Conservation (phyloP, 1,140 invertebrate species). For the Zaprionus vittiger region DNA sequence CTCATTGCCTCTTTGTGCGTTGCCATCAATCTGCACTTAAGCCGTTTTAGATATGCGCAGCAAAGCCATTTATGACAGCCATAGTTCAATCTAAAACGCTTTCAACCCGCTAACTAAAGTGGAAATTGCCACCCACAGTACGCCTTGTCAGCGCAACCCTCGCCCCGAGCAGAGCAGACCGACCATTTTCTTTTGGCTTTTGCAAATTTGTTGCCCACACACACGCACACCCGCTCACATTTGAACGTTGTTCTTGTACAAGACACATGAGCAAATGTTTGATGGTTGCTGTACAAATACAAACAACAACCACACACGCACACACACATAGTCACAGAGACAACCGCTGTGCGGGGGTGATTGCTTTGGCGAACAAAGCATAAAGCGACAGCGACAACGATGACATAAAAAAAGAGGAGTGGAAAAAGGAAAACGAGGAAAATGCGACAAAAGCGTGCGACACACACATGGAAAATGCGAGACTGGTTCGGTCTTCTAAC, state of each 20-base stretch:
- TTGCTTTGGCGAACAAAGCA: conserved; percentile 67
- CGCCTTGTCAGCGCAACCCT: conserved; percentile 14
- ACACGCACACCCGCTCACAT: conserved; percentile 38
- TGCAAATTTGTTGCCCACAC: conserved; percentile 54
- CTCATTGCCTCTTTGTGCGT: conserved; percentile 32
- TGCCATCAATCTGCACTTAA: conserved; percentile 52
- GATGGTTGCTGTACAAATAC: conserved; percentile 82
- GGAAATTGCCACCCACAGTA: conserved; percentile 64
- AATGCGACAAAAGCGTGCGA: conserved; percentile 58
- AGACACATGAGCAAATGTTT: conserved; percentile 75
- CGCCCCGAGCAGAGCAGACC: conserved; percentile 20
- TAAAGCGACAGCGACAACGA: conserved; percentile 42
- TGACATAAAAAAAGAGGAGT: conserved; percentile 16
- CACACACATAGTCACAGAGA: conserved; percentile 27
- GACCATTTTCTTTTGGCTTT: conserved; percentile 78
- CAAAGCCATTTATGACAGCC: conserved; percentile 56
- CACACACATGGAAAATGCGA: conserved; percentile 67
- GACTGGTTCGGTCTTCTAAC: conserved; percentile 3
- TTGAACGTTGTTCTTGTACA: conserved; percentile 54
- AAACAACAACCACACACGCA: conserved; percentile 65
- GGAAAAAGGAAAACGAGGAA: conserved; percentile 40
- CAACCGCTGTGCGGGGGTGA: conserved; percentile 43
- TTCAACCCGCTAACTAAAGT: conserved; percentile 74
- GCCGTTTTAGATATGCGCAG: conserved; percentile 58
- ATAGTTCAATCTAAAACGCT: conserved; percentile 79